Base-by-base conservation (phyloP, 2,113 vertebrate species). In the Rattus norvegicus region DNA sequence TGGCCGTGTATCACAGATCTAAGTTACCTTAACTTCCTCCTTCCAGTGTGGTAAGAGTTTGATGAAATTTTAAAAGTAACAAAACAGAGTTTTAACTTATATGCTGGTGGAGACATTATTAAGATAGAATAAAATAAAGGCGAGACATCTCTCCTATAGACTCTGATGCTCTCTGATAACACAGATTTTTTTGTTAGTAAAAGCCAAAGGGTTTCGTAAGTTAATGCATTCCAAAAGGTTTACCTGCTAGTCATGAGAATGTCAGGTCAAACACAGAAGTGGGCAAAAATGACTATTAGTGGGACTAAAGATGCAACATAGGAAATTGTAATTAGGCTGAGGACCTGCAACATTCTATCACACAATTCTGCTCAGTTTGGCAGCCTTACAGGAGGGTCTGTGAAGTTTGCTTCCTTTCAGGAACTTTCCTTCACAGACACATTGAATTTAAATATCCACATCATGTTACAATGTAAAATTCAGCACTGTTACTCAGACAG, bases 371-470 rank as follows among this genome's bases (percentile, higher is more conserved):
- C 14, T 84, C 24, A 43, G 7, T 28, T 65, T 30, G 1, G 7
- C 36, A 63, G 14, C 3, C 14, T 65, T 47, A 16, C 30, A 47
- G 14, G 47, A 30, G 26, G 81, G 30, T 30, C 39, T 30, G 81
- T 85, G 81, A 14, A 47, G n/a, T 85, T 17, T 43, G 14, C 2
- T 10, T 85, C 39, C 26, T 17, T 65, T 65, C 59, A 85, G 59
- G 59, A 65, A 63, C n/a, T 65, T 63, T 85, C 7, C 1, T 10
- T 85, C 81, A 65, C n/a, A 65, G 61, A 85, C 39, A 77, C n/a
- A 4, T 4, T 94, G 26, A 47, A 80, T 92, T 95, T 81, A 89
- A 91, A 63, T 70, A 63, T 63, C 65, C 61, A 69, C 90, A 92
- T 59, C 9, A 69, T 73, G 14, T 70, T 93, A 84, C 20, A 76